These are phyloP conservation scores for Eueides isabella DNA, from an alignment of 1,140 invertebrate species.

Conservation along the genomic window DNA sequence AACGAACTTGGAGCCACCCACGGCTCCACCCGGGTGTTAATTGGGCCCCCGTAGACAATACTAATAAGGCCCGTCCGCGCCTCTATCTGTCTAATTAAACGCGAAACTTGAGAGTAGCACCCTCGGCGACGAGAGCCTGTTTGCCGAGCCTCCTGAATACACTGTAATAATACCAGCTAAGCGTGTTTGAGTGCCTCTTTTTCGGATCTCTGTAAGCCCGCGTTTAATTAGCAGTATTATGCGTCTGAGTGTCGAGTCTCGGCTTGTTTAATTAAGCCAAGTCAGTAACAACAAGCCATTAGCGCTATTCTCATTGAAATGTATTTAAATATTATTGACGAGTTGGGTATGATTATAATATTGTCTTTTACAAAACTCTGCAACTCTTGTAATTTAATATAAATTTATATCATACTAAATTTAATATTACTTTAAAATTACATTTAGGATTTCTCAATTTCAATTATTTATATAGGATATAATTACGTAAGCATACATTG, in stretches of 20 bases:
- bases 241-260: slow-evolving; percentile 77
- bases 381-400: background rate
- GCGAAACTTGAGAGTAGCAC: slow-evolving; percentile 80
- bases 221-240: slow-evolving; percentile 81
- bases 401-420: slow-evolving; percentile 33
- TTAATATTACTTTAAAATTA: no score
- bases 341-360: slow-evolving; percentile 24
- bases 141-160: slow-evolving; percentile 78
- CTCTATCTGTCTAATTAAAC: slow-evolving; percentile 82
- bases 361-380: background rate
- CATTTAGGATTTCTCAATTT: slow-evolving; percentile 30
- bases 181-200: slow-evolving; percentile 80
- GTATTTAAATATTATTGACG: slow-evolving; percentile 43
- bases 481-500: slow-evolving; percentile 30
- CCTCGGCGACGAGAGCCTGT: slow-evolving; percentile 75
- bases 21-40: slow-evolving; percentile 74
- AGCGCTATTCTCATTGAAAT: slow-evolving; percentile 46
- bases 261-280: slow-evolving; percentile 80
- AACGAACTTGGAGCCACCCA: slow-evolving; percentile 76
- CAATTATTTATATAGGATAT: slow-evolving; percentile 37
- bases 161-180: slow-evolving; percentile 81
- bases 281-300: slow-evolving; percentile 78
- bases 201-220: slow-evolving; percentile 79
- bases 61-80: slow-evolving; percentile 80
- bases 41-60: slow-evolving; percentile 81